Evolutionary conservation across 2,797 vertebrate genomes (phyloP), one percentile per base, ranked within the genome.

Genomic region (Peromyscus melanophrys): DNA sequence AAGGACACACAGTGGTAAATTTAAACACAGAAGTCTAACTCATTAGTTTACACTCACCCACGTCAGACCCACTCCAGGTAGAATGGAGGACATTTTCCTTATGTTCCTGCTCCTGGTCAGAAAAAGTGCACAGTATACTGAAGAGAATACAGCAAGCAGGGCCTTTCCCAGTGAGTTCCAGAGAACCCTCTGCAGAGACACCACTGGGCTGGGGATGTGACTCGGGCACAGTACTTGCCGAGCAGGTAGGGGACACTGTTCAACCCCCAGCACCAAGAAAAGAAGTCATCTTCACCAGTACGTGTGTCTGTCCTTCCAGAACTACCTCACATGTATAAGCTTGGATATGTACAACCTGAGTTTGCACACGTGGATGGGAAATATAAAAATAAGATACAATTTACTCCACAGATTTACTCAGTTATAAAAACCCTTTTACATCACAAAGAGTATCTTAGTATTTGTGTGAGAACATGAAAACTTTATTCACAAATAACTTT

Each of bases 401-500:
- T 76, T 81, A 73, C 49, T 55, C 81, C 46, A 12, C 43, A 84
- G 31, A 2, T 63, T 82, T 95, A 85, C 76, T 77, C 55, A 55
- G 59, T 12, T 73, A 71, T 16, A 73, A 57, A 93, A 34, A 89
- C 57, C 69, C 23, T 96, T 96, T 94, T 52, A 14, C 14, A 92
- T 82, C 69, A 76, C 12, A 94, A 21, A 27, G 13, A 84, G 31
- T 81, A 69, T 81, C 49, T 84, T 90, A 81, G 63, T 95, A 95
- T 63, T 73, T 19, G 55, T 19, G 5, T 17, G n/a, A 81, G 59
- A 83, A 46, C 43, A 46, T 46, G 6, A 46, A 92, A 92, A 75
- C 19, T 71, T 91, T 81, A 91, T 40, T 90, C 92, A 43, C 85
- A 87, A 92, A 77, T 93, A 92, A 69, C 23, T 6, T 92, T 85